Percentiles rank a stretch among this genome's conserved stretches.
Evolutionary conservation across 2,113 vertebrate species (phyloP).

Genomic region (Anser cygnoides): DNA sequence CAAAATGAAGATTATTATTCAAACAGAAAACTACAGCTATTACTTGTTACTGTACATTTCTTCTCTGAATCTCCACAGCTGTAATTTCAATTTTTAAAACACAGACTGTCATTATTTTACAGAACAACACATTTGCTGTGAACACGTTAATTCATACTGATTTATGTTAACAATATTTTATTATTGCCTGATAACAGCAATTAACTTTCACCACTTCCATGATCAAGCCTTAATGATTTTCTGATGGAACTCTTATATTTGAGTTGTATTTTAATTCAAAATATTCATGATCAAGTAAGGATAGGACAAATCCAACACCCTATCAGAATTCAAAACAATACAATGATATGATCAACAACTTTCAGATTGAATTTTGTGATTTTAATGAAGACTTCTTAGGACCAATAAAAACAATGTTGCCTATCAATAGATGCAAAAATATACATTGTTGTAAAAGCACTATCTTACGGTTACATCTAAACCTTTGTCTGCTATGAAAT

Average conservation of each 20-base stretch:
- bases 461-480: background rate
- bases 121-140: background rate
- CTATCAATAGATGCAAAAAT: background rate
- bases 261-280: background rate
- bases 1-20: background rate
- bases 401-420: background rate
- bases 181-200: background rate
- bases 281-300: background rate
- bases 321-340: background rate
- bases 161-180: background rate
- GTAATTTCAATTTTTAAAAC: background rate
- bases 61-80: background rate
- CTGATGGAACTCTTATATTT: rapidly evolving
- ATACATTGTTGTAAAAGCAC: background rate
- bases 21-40: background rate
- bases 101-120: background rate
- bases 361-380: background rate
- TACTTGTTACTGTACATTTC: background rate
- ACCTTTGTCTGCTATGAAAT: background rate
- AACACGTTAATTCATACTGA: background rate
- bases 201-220: background rate
- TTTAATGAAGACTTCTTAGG: background rate
- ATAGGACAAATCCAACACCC: background rate
- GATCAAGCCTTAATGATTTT: background rate
- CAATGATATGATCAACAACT: background rate